Conservation (phyloP, 2,888 invertebrate genomes). For the Merodon equestris region DNA sequence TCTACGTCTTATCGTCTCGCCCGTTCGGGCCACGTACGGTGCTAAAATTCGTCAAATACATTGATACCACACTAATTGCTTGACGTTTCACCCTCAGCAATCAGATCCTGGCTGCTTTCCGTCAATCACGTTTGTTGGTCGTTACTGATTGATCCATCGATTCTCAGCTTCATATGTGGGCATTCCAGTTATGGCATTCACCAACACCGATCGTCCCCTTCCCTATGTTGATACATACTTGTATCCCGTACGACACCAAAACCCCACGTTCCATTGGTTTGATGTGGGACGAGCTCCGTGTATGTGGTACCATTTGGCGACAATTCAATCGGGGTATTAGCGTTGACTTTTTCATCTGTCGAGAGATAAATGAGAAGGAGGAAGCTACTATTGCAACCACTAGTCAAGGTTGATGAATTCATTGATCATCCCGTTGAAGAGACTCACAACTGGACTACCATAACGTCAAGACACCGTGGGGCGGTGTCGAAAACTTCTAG, state of each 20-base stretch:
- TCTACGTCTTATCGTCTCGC: conserved; percentile 96
- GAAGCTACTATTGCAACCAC: conserved; percentile 85
- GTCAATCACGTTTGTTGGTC: conserved; percentile 97
- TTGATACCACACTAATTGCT: conserved; percentile 98
- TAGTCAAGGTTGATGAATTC: conserved; percentile 75
- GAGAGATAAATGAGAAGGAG: conserved; percentile 98
- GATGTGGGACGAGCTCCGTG: conserved; percentile 98
- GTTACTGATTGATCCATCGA: conserved; percentile 97
- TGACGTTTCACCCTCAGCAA: conserved; percentile 99
- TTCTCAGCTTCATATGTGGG: conserved; percentile 99
- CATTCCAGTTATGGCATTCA: conserved; percentile 99
- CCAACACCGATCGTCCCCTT: conserved; percentile 98
- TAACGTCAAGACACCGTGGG: conserved; percentile 78
- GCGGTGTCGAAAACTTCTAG: conserved; percentile 79
- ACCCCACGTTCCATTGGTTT: conserved; percentile 97
- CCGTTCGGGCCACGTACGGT: conserved; percentile 98
- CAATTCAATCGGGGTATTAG: conserved; percentile 98
- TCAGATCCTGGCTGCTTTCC: conserved; percentile 97
- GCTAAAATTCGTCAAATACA: conserved; percentile 98
- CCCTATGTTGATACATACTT: conserved; percentile 98
- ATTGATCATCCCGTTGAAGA: conserved; percentile 80
- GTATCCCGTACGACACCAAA: conserved; percentile 99
- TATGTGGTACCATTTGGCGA: conserved; percentile 94
- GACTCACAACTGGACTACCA: conserved; percentile 80
- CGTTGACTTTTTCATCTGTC: conserved; percentile 99